Conservation (phyloP, 1,140 invertebrate species). For the Cotesia typhae region DNA sequence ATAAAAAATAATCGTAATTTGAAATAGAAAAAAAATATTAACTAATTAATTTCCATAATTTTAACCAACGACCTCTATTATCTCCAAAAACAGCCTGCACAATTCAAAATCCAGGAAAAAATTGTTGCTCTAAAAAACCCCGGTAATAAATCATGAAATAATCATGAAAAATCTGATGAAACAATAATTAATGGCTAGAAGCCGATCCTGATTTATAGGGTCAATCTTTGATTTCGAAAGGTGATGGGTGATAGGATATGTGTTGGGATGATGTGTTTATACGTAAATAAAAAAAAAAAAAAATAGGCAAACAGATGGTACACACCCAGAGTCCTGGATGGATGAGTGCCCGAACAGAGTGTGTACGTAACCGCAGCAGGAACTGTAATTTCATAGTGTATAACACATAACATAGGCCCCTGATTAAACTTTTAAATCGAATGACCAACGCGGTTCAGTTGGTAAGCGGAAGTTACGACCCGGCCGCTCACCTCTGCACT, state of each 20-base stretch:
- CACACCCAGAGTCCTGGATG: constrained; percentile 41
- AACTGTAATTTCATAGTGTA: constrained; percentile 55
- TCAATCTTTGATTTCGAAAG: too few relatives aligned
- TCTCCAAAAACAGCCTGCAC: too few relatives aligned
- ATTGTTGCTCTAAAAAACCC: constrained; percentile 1
- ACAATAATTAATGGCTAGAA: too few relatives aligned
- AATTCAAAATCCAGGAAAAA: neutral
- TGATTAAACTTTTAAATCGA: constrained; percentile 68
- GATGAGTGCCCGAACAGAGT: constrained; percentile 1
- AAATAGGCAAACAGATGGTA: constrained; percentile 31
- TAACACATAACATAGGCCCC: constrained; percentile 45
- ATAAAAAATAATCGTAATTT: too few relatives aligned
- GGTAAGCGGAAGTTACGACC: constrained; percentile 65
- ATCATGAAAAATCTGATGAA: too few relatives aligned
- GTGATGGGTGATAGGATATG: too few relatives aligned
- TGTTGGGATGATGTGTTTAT: constrained; percentile 25
- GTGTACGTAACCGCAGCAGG: constrained; percentile 33
- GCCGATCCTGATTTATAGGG: too few relatives aligned
- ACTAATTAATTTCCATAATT: too few relatives aligned
- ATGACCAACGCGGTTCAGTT: constrained; percentile 59
- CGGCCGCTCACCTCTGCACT: constrained; percentile 66
- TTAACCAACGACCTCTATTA: too few relatives aligned
- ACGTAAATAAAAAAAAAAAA: constrained; percentile 24
- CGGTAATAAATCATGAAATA: too few relatives aligned
- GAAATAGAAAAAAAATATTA: too few relatives aligned